phyloP scores from a whole-genome alignment of 2,113 vertebrate genomes.

The Formicarius rufipectus region DNA sequence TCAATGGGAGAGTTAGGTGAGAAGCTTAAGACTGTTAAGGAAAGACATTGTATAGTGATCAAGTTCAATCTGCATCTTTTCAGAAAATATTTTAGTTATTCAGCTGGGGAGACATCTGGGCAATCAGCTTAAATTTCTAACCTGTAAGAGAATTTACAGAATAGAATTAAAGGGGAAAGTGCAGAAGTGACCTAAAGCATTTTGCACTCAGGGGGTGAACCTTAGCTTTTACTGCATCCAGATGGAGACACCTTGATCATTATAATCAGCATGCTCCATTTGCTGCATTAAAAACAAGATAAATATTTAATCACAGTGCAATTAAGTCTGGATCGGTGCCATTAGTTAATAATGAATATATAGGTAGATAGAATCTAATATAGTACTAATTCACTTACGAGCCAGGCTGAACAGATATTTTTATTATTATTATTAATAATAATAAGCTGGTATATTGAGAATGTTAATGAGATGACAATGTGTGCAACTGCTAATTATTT shows the following conservation, averaged over 20 bases:
- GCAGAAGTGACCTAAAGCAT: background rate
- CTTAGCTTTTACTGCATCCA: constrained; percentile 10
- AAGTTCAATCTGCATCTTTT: background rate
- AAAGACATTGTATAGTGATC: background rate
- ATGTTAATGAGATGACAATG: background rate
- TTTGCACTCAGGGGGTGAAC: background rate
- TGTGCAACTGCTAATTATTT: background rate
- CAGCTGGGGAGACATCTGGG: background rate
- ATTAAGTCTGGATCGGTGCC: constrained; percentile 49
- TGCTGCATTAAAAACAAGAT: constrained; percentile 64
- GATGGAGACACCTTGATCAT: constrained; percentile 46
- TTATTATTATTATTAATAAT: too few relatives aligned
- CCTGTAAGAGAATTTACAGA: background rate
- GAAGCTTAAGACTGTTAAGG: background rate
- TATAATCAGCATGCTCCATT: constrained; percentile 58
- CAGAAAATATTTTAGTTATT: background rate
- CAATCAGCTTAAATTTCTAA: background rate
- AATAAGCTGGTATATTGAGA: background rate
- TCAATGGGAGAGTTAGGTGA: background rate
- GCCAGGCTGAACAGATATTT: background rate
- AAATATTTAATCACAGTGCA: constrained; percentile 69
- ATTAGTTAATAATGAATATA: constrained; percentile 53
- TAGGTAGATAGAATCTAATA: constrained; percentile 26
- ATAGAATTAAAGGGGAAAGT: background rate
- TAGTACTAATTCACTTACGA: background rate